These are phyloP conservation scores for Chromobotia macracanthus DNA, from an alignment of 2,797 vertebrate species.

Conservation along the genomic window DNA sequence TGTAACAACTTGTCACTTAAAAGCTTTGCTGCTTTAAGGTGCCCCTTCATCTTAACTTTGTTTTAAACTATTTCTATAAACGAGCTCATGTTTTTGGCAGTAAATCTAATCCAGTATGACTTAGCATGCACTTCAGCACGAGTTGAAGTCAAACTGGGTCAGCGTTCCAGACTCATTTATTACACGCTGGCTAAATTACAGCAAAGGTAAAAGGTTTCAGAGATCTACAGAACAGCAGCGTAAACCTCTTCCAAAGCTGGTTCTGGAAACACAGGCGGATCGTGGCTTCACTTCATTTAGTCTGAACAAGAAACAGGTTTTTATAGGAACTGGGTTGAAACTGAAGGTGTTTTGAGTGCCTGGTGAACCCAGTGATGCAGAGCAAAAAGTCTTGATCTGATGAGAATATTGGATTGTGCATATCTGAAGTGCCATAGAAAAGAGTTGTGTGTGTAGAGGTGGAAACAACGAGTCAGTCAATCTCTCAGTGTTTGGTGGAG, in stretches of 20 bases:
- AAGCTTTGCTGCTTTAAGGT: not conserved
- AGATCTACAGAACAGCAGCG: not conserved
- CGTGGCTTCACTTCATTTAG: constrained; percentile 47
- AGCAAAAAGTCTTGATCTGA: constrained; percentile 3
- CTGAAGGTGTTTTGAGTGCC: constrained; percentile 21
- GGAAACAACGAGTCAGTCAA: constrained; percentile 24
- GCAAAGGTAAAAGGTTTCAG: constrained; percentile 33
- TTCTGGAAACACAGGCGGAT: constrained; percentile 50
- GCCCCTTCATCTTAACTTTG: not conserved
- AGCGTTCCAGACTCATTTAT: constrained; percentile 31
- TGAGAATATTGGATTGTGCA: constrained; percentile 11
- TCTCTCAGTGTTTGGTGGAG: not conserved
- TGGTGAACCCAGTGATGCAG: not conserved
- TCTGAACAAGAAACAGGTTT: constrained; percentile 52
- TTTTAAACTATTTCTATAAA: constrained; percentile 27
- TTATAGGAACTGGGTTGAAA: constrained; percentile 45
- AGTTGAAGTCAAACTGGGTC: constrained; percentile 31
- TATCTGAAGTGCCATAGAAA: constrained; percentile 20
- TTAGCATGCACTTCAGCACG: not conserved
- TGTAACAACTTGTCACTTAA: constrained; percentile 14
- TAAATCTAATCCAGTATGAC: constrained; percentile 17
- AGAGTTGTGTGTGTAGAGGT: constrained; percentile 27
- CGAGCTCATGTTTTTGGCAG: not conserved
- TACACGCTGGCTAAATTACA: constrained; percentile 34
- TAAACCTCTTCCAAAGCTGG: constrained; percentile 44